Percentiles rank a stretch among this genome's conserved stretches.
Evolutionary conservation across 2,113 vertebrate genomes (phyloP).

Genomic region (Pagrus major): DNA sequence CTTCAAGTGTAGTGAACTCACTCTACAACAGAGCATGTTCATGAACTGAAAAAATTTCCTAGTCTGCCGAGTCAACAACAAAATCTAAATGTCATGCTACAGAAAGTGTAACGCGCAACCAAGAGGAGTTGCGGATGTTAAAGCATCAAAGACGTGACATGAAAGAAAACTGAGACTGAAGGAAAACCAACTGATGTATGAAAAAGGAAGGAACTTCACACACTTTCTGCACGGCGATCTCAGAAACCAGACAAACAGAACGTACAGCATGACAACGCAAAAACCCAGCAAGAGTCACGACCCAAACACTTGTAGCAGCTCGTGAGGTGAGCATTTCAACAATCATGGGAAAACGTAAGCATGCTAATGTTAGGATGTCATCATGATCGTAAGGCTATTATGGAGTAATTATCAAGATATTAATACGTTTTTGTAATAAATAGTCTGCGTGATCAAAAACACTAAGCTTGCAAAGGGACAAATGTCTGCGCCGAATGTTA

Average conservation of each 20-base stretch:
- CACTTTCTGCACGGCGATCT: background rate
- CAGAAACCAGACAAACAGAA: slow-evolving; percentile 2
- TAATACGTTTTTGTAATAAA: too few species aligned
- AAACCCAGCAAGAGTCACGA: background rate
- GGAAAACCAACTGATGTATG: background rate
- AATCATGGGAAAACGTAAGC: too few species aligned
- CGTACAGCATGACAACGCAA: slow-evolving; percentile 21
- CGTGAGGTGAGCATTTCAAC: too few species aligned
- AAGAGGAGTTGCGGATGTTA: background rate
- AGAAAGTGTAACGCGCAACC: background rate
- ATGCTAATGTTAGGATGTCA: too few species aligned
- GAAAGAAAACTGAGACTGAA: slow-evolving; percentile 25
- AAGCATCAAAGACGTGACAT: slow-evolving; percentile 4
- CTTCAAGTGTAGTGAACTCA: background rate
- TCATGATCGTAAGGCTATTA: too few species aligned
- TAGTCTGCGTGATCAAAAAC: too few species aligned
- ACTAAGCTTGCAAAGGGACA: too few species aligned
- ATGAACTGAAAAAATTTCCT: background rate
- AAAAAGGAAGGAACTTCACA: slow-evolving; percentile 9
- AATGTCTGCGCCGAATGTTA: background rate
- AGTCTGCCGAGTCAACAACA: slow-evolving; percentile 10
- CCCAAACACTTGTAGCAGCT: too few species aligned
- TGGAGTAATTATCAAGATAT: too few species aligned
- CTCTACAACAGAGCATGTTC: too few species aligned
- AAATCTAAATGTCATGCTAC: slow-evolving; percentile 21